phyloP scores from a whole-genome alignment of 2,888 invertebrate genomes.

The Tryphoninae sp. region DNA sequence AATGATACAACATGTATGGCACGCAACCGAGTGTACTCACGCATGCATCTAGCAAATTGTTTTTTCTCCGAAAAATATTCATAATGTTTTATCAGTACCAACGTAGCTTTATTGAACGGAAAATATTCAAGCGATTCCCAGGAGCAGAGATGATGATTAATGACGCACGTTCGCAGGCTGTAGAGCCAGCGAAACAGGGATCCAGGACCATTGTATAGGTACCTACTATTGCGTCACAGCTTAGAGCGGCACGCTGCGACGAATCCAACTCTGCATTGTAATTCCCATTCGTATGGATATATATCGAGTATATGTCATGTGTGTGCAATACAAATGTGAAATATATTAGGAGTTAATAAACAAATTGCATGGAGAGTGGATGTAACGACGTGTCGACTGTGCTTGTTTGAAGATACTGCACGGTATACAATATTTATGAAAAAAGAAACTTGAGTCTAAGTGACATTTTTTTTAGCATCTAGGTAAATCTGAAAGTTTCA shows the following conservation, averaged over 20 bases:
- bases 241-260: conserved; percentile 42
- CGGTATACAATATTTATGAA: not conserved
- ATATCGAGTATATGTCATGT: not conserved
- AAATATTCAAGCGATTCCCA: not conserved
- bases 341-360: not conserved
- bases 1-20: not conserved
- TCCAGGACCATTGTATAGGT: conserved; percentile 60
- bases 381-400: not conserved
- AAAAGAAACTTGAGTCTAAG: not conserved
- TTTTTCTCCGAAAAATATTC: not conserved
- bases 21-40: not conserved
- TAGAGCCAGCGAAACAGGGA: conserved; percentile 25
- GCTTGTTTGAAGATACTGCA: not conserved
- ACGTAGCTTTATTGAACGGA: not conserved
- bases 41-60: not conserved
- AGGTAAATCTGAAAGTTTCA: not conserved
- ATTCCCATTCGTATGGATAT: not conserved
- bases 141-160: conserved; percentile 70
- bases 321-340: not conserved
- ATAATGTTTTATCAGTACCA: not conserved
- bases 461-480: not conserved
- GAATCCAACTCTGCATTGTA: conserved; percentile 6
- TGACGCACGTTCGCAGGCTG: conserved; percentile 62
- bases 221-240: conserved; percentile 53
- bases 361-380: not conserved